Conservation (phyloP, 2,797 vertebrate species). For the Novumbra hubbsi region DNA sequence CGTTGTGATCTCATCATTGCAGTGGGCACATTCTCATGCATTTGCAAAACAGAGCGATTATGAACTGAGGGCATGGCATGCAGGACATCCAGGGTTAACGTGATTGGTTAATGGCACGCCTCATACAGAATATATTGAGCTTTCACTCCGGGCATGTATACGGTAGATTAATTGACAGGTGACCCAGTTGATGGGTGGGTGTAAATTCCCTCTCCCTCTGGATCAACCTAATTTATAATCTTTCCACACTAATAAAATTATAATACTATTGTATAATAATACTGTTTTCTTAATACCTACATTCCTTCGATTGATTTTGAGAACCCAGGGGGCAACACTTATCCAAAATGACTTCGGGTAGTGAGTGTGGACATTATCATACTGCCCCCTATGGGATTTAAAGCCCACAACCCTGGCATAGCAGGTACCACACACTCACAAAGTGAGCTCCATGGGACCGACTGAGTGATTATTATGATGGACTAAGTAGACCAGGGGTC, state of each 20-base stretch:
- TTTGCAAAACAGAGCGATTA: not conserved
- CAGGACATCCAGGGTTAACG: not conserved
- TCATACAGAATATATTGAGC: not conserved
- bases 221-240: not conserved
- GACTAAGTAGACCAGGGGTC: too few relatives aligned
- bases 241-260: not conserved
- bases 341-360: too few relatives aligned
- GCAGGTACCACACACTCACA: too few relatives aligned
- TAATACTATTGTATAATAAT: too few relatives aligned
- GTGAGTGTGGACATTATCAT: too few relatives aligned
- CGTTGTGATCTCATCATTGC: not conserved
- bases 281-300: not conserved
- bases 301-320: not conserved
- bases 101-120: not conserved
- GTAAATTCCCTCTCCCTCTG: not conserved
- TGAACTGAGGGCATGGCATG: not conserved
- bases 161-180: not conserved
- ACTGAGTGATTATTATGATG: too few relatives aligned
- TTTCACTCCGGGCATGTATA: not conserved
- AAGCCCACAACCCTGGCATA: too few relatives aligned
- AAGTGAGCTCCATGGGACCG: too few relatives aligned
- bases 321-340: not conserved
- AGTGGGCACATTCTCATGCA: too few relatives aligned
- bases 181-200: too few relatives aligned
- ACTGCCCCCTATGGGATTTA: too few relatives aligned